Evolutionary conservation across 1,140 invertebrate species (phyloP).

Genomic region (Cotesia chilonis): DNA sequence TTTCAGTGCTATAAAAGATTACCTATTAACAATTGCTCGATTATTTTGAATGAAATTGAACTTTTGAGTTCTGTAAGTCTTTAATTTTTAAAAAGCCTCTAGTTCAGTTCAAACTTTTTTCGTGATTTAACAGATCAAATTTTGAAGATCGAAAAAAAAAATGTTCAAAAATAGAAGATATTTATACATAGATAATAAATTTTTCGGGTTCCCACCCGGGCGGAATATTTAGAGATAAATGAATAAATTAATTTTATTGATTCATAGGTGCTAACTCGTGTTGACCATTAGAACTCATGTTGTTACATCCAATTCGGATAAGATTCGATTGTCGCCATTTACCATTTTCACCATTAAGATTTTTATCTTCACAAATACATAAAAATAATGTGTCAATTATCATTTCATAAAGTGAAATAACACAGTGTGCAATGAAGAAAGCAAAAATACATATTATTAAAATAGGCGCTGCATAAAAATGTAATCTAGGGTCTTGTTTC

Average conservation of each 20-base stretch:
- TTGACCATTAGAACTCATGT: constrained; percentile 56
- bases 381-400: constrained; percentile 94
- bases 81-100: no score
- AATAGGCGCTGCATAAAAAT: constrained; percentile 87
- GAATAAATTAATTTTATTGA: constrained; percentile 42
- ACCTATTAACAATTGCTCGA: no score
- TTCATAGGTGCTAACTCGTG: constrained; percentile 62
- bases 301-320: constrained; percentile 65
- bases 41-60: no score
- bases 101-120: no score
- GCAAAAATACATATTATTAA: constrained; percentile 88
- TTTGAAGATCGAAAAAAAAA: no score
- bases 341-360: constrained; percentile 71
- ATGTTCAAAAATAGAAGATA: no score
- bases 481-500: constrained; percentile 74
- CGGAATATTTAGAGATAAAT: no score
- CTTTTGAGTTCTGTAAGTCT: no score
- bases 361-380: constrained; percentile 89
- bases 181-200: no score
- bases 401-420: constrained; percentile 95
- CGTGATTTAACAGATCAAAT: no score
- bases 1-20: no score
- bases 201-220: no score
- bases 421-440: constrained; percentile 92
- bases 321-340: constrained; percentile 73